Conservation (phyloP, 2,113 vertebrate species). For the Paramisgurnus dabryanus region DNA sequence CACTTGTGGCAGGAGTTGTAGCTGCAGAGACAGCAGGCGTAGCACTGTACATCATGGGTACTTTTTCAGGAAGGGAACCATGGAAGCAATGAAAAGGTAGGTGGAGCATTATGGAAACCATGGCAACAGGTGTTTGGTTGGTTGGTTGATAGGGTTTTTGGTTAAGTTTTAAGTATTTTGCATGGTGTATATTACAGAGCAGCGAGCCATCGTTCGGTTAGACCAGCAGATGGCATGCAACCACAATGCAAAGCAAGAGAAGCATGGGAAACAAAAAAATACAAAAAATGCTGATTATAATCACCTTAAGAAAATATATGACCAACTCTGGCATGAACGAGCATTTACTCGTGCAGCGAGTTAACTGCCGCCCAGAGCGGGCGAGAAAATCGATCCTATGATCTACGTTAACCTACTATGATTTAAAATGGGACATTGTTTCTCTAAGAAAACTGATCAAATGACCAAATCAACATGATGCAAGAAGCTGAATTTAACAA, state of each 20-base stretch:
- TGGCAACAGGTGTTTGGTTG: constrained; percentile 77
- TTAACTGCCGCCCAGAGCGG: neutral
- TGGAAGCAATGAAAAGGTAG: constrained; percentile 86
- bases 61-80: constrained; percentile 75
- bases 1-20: constrained; percentile 99
- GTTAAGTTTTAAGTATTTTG: constrained; percentile 67
- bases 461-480: no score
- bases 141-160: constrained; percentile 65
- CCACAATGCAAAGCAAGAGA: constrained; percentile 95
- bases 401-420: neutral
- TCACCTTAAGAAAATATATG: constrained; percentile 88
- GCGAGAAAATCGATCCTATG: neutral
- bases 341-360: neutral
- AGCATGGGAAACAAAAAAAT: constrained; percentile 88
- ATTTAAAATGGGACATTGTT: constrained; percentile 28
- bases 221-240: constrained; percentile 98
- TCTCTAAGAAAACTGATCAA: constrained; percentile 73
- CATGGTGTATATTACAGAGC: constrained; percentile 90
- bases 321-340: constrained; percentile 69
- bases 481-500: constrained; percentile 50
- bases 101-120: constrained; percentile 94
- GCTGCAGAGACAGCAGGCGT: constrained; percentile 99
- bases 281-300: constrained; percentile 95
- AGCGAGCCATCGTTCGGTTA: constrained; percentile 97
- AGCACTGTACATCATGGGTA: constrained; percentile 99